Evolutionary conservation across 2,888 invertebrate genomes (phyloP).

Genomic region (Oasisia sp.): DNA sequence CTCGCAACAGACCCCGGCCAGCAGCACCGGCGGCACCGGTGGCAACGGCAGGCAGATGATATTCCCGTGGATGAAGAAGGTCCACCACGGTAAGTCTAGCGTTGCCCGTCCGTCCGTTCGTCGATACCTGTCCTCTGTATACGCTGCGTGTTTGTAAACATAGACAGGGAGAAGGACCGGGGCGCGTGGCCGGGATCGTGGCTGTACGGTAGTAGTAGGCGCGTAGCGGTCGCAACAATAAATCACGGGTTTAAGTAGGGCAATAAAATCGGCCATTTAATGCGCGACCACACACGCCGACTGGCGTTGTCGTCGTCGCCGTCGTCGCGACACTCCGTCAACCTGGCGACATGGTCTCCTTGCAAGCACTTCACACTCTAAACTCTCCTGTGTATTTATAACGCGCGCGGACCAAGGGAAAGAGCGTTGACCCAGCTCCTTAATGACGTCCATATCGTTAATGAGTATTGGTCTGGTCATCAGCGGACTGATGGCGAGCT

Average conservation of each 20-base stretch:
- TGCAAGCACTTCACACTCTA: background rate
- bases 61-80: background rate
- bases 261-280: slow-evolving; percentile 3
- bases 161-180: background rate
- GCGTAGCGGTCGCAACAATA: background rate
- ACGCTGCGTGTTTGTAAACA: background rate
- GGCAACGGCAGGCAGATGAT: background rate
- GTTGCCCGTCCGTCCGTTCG: background rate
- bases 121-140: background rate
- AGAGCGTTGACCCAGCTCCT: slow-evolving; percentile 1
- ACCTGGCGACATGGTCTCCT: background rate
- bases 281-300: slow-evolving; percentile 17
- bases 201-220: background rate
- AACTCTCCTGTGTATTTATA: background rate
- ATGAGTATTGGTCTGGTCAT: slow-evolving; percentile 6
- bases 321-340: background rate
- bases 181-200: background rate
- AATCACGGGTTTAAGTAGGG: slow-evolving; percentile 17
- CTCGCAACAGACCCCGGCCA: background rate
- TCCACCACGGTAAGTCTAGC: background rate
- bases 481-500: background rate
- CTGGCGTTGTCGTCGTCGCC: background rate
- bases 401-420: background rate
- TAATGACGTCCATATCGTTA: slow-evolving; percentile 17
- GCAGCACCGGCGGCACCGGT: background rate